Conservation (phyloP, 1,140 invertebrate genomes). For the Spodoptera frugiperda region DNA sequence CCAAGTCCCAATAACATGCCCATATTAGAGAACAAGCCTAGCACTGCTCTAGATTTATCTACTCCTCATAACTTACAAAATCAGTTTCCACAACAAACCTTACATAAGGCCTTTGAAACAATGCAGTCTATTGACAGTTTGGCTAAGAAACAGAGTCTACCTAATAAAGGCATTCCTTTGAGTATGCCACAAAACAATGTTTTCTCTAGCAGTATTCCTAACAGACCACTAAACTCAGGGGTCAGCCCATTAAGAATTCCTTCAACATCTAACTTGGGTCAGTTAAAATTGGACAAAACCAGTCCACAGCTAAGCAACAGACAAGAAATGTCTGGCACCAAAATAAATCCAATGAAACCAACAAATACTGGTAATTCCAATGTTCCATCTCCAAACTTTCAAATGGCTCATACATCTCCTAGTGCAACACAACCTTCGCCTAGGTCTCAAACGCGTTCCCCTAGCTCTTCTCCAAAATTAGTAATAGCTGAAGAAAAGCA, state of each 20-base stretch:
- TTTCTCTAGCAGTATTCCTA: conserved; percentile 66
- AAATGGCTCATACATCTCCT: conserved; percentile 62
- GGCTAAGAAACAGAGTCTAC: conserved; percentile 81
- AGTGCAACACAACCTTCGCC: conserved; percentile 72
- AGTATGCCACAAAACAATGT: conserved; percentile 65
- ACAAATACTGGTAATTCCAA: conserved; percentile 56
- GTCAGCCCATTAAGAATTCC: conserved; percentile 71
- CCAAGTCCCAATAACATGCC: conserved; percentile 51
- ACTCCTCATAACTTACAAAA: conserved; percentile 81
- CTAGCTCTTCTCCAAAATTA: conserved; percentile 84
- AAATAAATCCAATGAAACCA: conserved; percentile 65
- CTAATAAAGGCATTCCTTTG: conserved; percentile 68
- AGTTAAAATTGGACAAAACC: conserved; percentile 74
- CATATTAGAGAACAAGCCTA: conserved; percentile 71
- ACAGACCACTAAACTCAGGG: conserved; percentile 63
- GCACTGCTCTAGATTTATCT: conserved; percentile 81
- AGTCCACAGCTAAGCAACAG: conserved; percentile 53
- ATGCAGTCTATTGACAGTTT: conserved; percentile 86
- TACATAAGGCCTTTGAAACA: conserved; percentile 80
- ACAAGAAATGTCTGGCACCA: conserved; percentile 62
- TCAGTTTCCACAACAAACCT: conserved; percentile 78
- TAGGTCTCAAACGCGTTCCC: conserved; percentile 82
- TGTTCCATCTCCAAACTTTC: conserved; percentile 66
- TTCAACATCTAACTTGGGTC: conserved; percentile 65
- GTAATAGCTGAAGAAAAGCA: conserved; percentile 85